A percentile compares a stretch with the other conserved stretches of the same genome.
Evolutionary conservation across 2,113 vertebrate species (phyloP).

Genomic region (Conger conger): DNA sequence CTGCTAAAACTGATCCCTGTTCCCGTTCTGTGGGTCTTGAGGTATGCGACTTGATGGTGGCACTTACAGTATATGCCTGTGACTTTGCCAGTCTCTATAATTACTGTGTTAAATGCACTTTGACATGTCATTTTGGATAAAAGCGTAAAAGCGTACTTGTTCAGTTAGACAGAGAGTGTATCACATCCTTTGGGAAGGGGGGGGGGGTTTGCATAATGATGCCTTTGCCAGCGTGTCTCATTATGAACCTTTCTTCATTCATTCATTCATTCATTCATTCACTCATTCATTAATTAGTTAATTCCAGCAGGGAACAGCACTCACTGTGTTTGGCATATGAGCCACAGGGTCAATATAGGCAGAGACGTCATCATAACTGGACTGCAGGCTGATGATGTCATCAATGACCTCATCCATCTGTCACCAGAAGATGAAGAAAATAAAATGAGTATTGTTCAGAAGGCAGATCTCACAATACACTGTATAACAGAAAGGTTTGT

Average conservation of each 20-base stretch:
- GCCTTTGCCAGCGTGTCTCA: too few relatives aligned
- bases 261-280: neutral
- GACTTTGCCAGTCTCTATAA: too few relatives aligned
- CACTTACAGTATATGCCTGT: too few relatives aligned
- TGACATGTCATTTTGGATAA: too few relatives aligned
- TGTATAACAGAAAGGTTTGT: neutral
- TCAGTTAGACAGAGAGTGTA: too few relatives aligned
- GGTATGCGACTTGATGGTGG: too few relatives aligned
- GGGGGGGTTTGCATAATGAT: neutral
- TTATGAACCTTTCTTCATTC: too few relatives aligned
- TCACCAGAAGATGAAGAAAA: slow-evolving; percentile 38
- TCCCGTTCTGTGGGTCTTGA: too few relatives aligned
- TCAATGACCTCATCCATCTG: slow-evolving; percentile 99
- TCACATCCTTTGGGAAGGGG: neutral
- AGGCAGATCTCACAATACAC: neutral
- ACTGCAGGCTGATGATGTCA: slow-evolving; percentile 98
- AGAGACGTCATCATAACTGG: slow-evolving; percentile 95
- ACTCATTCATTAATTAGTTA: neutral
- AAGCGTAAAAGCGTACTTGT: too few relatives aligned
- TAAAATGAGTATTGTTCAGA: neutral
- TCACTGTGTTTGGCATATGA: slow-evolving; percentile 93
- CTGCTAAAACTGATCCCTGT: neutral
- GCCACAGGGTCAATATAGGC: slow-evolving; percentile 89
- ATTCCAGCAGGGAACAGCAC: neutral
- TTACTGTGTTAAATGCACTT: too few relatives aligned